phyloP scores from a whole-genome alignment of 2,888 invertebrate species.

The Oscheius onirici region DNA sequence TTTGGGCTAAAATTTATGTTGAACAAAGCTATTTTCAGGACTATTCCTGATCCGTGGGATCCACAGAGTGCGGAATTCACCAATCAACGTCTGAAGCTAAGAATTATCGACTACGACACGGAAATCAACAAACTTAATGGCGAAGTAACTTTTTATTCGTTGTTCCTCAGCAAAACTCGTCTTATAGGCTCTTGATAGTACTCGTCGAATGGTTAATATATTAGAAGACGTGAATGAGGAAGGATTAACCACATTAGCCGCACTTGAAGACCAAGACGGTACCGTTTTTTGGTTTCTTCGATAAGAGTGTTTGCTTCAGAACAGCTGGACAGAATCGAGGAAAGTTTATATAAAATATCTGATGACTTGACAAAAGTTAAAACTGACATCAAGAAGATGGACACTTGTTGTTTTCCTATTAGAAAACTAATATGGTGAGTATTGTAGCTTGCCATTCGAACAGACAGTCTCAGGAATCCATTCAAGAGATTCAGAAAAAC shows the following conservation, averaged over 20 bases:
- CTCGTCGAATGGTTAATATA: conserved; percentile 43
- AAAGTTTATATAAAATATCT: conserved; percentile 43
- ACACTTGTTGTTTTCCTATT: conserved; percentile 34
- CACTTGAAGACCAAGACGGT: conserved; percentile 58
- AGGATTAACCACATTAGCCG: conserved; percentile 47
- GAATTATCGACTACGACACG: conserved; percentile 46
- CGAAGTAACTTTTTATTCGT: conserved; percentile 35
- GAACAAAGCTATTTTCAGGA: conserved; percentile 1
- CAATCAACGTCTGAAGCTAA: conserved; percentile 39
- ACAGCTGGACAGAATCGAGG: conserved; percentile 54
- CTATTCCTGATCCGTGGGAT: conserved; percentile 27
- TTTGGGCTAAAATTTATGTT: neutral
- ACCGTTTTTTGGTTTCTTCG: conserved; percentile 6
- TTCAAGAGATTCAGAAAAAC: conserved; percentile 42
- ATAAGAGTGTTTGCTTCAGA: conserved; percentile 32
- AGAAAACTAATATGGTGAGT: conserved; percentile 42
- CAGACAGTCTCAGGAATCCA: conserved; percentile 34
- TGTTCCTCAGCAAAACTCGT: neutral
- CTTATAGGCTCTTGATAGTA: conserved; percentile 49
- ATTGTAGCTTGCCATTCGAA: conserved; percentile 38
- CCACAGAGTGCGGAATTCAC: conserved; percentile 15
- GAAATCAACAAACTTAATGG: conserved; percentile 44
- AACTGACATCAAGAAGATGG: conserved; percentile 46
- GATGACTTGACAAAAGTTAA: conserved; percentile 45
- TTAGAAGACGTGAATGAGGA: conserved; percentile 50